A percentile compares a stretch with the other conserved stretches of the same genome.
Conservation (phyloP, 2,888 invertebrate species). For the Nomada fabriciana region DNA sequence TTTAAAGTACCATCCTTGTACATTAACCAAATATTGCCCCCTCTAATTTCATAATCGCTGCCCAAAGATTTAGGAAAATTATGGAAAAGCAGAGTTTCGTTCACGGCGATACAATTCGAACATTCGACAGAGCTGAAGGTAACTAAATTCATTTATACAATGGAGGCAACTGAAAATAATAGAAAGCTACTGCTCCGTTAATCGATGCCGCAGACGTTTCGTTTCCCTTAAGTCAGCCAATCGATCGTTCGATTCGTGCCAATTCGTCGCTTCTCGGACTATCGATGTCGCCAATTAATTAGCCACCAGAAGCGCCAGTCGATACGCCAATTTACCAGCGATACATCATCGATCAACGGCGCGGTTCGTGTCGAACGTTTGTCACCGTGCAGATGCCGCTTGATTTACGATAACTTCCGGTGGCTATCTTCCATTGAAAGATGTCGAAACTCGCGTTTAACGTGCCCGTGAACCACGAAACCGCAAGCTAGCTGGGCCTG, state of each 20-base stretch:
- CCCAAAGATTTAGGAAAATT: neutral
- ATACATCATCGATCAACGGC: conserved; percentile 58
- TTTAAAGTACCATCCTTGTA: too few relatives aligned
- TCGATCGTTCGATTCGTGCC: conserved; percentile 4
- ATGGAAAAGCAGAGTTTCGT: neutral
- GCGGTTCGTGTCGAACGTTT: conserved; percentile 38
- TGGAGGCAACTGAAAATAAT: conserved; percentile 6
- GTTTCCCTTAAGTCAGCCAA: neutral
- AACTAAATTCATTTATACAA: neutral
- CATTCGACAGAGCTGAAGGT: too few relatives aligned
- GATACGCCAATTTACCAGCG: conserved; percentile 43
- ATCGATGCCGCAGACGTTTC: neutral
- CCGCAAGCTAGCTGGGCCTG: neutral
- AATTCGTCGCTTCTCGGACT: conserved; percentile 1
- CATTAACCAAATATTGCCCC: too few relatives aligned
- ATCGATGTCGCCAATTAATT: conserved; percentile 30
- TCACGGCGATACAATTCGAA: neutral
- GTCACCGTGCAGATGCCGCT: conserved; percentile 38
- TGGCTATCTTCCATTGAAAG: conserved; percentile 24
- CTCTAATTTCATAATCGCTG: too few relatives aligned
- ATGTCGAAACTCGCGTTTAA: conserved; percentile 26
- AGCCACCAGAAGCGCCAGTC: conserved; percentile 22
- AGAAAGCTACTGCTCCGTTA: neutral
- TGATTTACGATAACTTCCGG: conserved; percentile 61
- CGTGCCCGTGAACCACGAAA: conserved; percentile 29